A percentile compares a stretch with the other conserved stretches of the same genome.
These are phyloP conservation scores for Tortricodes alternella DNA, from an alignment of 2,888 invertebrate species.

Conservation along the genomic window DNA sequence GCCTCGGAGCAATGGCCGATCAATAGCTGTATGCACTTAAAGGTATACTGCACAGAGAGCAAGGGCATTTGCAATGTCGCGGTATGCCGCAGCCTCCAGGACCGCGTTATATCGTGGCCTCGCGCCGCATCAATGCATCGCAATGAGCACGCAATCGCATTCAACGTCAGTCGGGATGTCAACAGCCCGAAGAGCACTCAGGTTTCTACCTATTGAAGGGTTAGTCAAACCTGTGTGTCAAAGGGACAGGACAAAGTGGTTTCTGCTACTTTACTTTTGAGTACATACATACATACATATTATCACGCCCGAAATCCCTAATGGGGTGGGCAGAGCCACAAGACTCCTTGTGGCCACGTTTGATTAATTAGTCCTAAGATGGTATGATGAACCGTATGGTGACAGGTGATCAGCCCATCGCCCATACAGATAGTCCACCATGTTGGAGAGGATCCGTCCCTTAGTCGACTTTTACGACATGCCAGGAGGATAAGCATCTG, in stretches of 20 bases:
- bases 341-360: too few species aligned
- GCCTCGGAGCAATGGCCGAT: conserved; percentile 16
- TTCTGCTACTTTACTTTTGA: background rate
- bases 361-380: too few species aligned
- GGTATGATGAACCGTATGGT: too few species aligned
- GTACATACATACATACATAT: too few species aligned
- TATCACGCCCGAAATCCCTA: too few species aligned
- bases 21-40: conserved; percentile 29
- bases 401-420: too few species aligned
- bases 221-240: background rate
- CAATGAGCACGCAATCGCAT: conserved; percentile 22
- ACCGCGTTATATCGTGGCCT: conserved; percentile 1
- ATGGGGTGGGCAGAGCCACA: too few species aligned
- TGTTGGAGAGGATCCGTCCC: too few species aligned
- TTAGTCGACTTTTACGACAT: too few species aligned
- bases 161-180: conserved; percentile 9
- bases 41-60: conserved; percentile 19
- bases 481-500: too few species aligned
- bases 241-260: background rate
- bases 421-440: too few species aligned
- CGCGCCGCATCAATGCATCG: conserved; percentile 13
- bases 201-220: background rate
- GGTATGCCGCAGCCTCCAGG: conserved; percentile 18
- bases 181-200: conserved; percentile 1
- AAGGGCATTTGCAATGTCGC: conserved; percentile 25